Evolutionary conservation across 2,113 vertebrate genomes (phyloP), one percentile per base, ranked within the genome.

Genomic region (Phaetusa simplex): DNA sequence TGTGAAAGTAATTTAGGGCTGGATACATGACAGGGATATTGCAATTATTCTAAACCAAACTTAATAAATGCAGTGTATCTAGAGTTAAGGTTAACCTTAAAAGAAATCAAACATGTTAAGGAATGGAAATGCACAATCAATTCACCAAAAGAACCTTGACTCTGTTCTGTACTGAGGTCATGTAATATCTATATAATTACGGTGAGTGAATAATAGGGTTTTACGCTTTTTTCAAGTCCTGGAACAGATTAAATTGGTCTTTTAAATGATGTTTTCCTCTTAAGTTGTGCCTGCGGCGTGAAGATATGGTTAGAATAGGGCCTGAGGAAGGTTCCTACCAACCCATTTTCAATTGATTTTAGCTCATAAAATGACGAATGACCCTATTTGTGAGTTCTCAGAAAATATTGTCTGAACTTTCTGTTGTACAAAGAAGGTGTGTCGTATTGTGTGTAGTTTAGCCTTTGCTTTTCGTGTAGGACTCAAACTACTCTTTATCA

Each of bases 21-120:
- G 55, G 45, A 40, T 49, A 69, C 30, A 38, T 79, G 69, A 58
- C 24, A 30, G 14, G 30, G 47, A 15, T 84, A 69, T 42, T 89
- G 49, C 22, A 80, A 21, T 92, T 96, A 85, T 89, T 95, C 77
- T 73, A 91, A 87, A 97, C 53, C 58, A 89, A 77, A 69, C 49
- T 58, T 91, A 72, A 64, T 61, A 92, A 92, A 62, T 56, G 52
- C 52, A 89, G 26, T n/a, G 2, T 61, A 45, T 84, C 30, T 64
- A 58, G 16, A 95, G 40, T 82, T 78, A 84, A 88, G 30, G 36
- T 79, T 95, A 95, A 86, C 72, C 52, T 82, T 91, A 76, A 79
- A 92, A 91, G 72, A 95, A 92, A 89, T 85, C 34, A 86, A 58
- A 89, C 47, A 67, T 76, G 16, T 82, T 89, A 69, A 70, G 45